Conservation (phyloP, 2,113 vertebrate species). For the Martes martes region DNA sequence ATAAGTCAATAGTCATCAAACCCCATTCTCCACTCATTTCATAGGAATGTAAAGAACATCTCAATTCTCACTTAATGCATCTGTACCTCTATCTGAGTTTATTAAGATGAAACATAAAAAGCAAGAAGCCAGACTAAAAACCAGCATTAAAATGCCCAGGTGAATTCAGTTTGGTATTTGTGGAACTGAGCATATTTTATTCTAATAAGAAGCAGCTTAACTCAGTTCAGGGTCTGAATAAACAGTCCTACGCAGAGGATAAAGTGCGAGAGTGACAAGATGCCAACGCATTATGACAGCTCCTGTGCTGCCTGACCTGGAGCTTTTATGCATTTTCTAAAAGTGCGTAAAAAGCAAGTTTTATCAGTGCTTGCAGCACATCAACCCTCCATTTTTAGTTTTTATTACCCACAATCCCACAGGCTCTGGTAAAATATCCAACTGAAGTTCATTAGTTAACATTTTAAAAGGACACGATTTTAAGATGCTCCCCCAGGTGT, state of each 20-base stretch:
- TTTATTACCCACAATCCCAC: conserved; percentile 63
- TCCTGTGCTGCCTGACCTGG: conserved; percentile 42
- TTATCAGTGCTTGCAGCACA: conserved; percentile 33
- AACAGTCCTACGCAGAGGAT: conserved; percentile 20
- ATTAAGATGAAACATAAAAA: conserved; percentile 21
- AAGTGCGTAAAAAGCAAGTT: conserved; percentile 67
- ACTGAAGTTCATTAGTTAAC: conserved; percentile 68
- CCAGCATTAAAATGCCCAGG: conserved; percentile 14
- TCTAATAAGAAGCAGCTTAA: conserved; percentile 38
- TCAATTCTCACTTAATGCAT: background rate
- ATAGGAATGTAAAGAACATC: background rate
- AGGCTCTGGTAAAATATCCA: conserved; percentile 43
- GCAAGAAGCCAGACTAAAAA: conserved; percentile 4
- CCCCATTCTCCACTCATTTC: background rate
- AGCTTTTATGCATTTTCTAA: conserved; percentile 55
- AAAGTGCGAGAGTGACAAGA: conserved; percentile 56
- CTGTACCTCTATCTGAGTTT: background rate
- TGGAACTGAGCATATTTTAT: conserved; percentile 32
- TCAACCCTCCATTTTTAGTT: conserved; percentile 50
- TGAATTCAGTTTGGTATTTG: conserved; percentile 54
- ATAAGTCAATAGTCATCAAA: background rate
- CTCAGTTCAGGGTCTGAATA: conserved; percentile 54
- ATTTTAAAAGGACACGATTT: conserved; percentile 65
- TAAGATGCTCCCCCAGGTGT: conserved; percentile 57
- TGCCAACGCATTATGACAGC: conserved; percentile 62